A percentile compares a stretch with the other conserved stretches of the same genome.
These are phyloP conservation scores for Drosophila watanabei DNA, from an alignment of 1,140 invertebrate genomes.

Conservation along the genomic window DNA sequence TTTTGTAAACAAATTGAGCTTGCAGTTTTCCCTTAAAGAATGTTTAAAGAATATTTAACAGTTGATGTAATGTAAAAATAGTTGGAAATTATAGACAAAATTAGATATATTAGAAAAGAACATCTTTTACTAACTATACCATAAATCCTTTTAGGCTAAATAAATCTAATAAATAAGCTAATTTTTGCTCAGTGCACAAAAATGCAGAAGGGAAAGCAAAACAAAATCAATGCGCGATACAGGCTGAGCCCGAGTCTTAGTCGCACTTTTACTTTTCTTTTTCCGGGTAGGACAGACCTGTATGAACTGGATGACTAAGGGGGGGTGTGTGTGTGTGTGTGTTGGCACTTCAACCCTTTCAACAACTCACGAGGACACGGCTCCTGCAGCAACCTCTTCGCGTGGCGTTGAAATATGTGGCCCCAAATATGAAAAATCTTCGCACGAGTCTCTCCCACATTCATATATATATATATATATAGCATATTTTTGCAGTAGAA, in stretches of 20 bases:
- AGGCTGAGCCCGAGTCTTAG: constrained; percentile 37
- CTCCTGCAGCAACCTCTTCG: constrained; percentile 38
- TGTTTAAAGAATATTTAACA: neutral
- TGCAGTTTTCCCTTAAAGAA: neutral
- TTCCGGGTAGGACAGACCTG: constrained; percentile 14
- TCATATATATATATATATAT: constrained; percentile 11
- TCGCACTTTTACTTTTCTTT: constrained; percentile 69
- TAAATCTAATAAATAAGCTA: neutral
- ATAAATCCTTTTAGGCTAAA: neutral
- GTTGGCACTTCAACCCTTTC: constrained; percentile 71
- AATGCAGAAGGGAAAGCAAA: constrained; percentile 44
- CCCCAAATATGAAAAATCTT: constrained; percentile 78
- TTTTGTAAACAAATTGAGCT: neutral
- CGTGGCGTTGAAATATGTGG: constrained; percentile 67
- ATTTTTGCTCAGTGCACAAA: constrained; percentile 10
- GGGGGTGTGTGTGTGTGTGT: neutral
- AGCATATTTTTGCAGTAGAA: constrained; percentile 30
- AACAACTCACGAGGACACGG: constrained; percentile 49
- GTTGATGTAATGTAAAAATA: neutral
- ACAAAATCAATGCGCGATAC: constrained; percentile 74
- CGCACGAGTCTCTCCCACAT: constrained; percentile 24
- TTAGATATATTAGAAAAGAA: neutral
- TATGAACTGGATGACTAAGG: neutral
- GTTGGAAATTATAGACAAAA: too few relatives aligned
- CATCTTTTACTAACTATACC: neutral